These are phyloP conservation scores for Bradypodion pumilum DNA, from an alignment of 2,797 vertebrate species.

Conservation along the genomic window DNA sequence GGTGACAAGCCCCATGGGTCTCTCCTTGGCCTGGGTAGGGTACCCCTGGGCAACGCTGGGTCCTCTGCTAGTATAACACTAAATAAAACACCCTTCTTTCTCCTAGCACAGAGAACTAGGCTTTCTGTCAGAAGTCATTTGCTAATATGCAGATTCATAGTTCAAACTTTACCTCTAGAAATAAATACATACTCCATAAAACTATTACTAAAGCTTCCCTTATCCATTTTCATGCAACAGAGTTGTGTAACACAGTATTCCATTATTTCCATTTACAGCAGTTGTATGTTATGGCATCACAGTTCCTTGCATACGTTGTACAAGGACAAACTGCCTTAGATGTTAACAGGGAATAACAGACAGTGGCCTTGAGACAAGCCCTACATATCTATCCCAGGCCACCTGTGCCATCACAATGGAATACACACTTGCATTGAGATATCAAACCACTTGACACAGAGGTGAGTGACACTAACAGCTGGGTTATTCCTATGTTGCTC, in stretches of 20 bases:
- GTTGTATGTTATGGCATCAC: too few relatives aligned
- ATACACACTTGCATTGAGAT: background rate
- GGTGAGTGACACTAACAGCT: background rate
- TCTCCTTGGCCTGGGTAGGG: too few relatives aligned
- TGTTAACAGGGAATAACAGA: too few relatives aligned
- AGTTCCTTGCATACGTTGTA: background rate
- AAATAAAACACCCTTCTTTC: too few relatives aligned
- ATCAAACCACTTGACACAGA: background rate
- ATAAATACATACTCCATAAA: background rate
- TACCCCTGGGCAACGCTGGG: too few relatives aligned
- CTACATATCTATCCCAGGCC: too few relatives aligned
- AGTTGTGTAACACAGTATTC: background rate
- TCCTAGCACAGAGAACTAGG: background rate
- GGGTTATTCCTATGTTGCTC: background rate
- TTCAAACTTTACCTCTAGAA: background rate
- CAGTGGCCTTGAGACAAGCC: too few relatives aligned
- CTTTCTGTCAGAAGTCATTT: background rate
- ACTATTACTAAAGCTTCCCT: background rate
- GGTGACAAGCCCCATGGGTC: too few relatives aligned
- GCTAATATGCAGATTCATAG: background rate
- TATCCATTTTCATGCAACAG: too few relatives aligned
- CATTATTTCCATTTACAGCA: background rate
- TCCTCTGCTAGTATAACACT: too few relatives aligned
- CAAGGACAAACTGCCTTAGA: too few relatives aligned
- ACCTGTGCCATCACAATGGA: background rate